These are phyloP conservation scores for Elaphurus davidianus DNA, from an alignment of 2,113 vertebrate genomes.

Conservation along the genomic window DNA sequence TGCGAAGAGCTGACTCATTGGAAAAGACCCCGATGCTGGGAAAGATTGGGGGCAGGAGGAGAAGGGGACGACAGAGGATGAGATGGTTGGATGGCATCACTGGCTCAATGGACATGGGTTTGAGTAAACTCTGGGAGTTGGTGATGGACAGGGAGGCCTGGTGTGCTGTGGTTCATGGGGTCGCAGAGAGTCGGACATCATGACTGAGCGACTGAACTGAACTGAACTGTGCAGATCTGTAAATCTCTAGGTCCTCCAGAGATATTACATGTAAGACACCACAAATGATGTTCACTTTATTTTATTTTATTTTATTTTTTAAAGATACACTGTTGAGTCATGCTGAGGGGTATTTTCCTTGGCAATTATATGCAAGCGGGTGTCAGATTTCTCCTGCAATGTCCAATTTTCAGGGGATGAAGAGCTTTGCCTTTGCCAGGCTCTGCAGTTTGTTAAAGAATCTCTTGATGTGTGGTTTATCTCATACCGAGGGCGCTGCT, in stretches of 20 bases:
- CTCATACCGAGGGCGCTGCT: too few relatives aligned
- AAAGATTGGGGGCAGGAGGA: not conserved
- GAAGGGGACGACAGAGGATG: rapidly evolving
- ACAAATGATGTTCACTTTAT: not conserved
- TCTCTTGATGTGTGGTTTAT: not conserved
- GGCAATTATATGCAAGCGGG: not conserved
- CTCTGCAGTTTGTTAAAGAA: not conserved
- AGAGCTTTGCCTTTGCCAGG: not conserved
- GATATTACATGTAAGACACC: not conserved
- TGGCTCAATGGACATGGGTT: rapidly evolving
- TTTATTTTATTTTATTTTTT: not conserved
- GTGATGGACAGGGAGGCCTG: not conserved
- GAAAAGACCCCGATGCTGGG: not conserved
- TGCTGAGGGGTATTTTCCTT: not conserved
- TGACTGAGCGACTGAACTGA: rapidly evolving
- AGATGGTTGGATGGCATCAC: not conserved
- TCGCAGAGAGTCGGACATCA: rapidly evolving
- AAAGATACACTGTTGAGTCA: not conserved
- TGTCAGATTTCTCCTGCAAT: not conserved
- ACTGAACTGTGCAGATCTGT: not conserved
- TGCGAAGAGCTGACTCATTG: rapidly evolving
- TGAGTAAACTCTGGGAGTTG: rapidly evolving
- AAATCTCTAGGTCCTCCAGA: not conserved
- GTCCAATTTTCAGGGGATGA: not conserved
- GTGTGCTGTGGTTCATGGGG: rapidly evolving